Conservation (phyloP, 1,140 invertebrate genomes). For the Plectrocnemia conspersa region DNA sequence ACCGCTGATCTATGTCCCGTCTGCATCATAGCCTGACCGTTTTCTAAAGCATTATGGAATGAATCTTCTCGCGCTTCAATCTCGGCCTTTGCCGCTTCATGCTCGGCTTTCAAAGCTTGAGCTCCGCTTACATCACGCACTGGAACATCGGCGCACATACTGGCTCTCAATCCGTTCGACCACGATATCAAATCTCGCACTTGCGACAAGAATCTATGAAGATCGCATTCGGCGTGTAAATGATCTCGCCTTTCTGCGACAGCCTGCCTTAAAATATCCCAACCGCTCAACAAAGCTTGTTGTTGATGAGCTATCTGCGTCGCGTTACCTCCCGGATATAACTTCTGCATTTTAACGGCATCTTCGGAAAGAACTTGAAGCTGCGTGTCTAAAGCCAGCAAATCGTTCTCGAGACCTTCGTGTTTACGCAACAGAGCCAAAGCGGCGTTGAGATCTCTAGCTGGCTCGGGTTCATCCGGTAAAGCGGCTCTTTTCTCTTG, state of each 20-base stretch:
- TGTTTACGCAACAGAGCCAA: constrained; percentile 78
- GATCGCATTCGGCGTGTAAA: constrained; percentile 80
- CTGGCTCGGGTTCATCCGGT: constrained; percentile 34
- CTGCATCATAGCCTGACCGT: constrained; percentile 79
- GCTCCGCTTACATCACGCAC: constrained; percentile 83
- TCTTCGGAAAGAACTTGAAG: constrained; percentile 89
- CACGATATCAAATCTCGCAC: constrained; percentile 86
- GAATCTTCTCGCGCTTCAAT: constrained; percentile 89
- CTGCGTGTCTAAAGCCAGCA: constrained; percentile 90
- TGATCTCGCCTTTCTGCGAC: constrained; percentile 73
- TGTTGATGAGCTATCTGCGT: constrained; percentile 82
- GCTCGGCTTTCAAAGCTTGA: constrained; percentile 81
- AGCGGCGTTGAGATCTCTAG: constrained; percentile 81
- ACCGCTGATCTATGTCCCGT: constrained; percentile 75
- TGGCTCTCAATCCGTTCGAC: constrained; percentile 72
- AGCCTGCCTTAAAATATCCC: constrained; percentile 80
- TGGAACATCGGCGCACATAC: constrained; percentile 78
- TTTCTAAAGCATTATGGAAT: constrained; percentile 73
- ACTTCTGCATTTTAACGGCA: constrained; percentile 74
- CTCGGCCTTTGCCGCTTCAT: constrained; percentile 88
- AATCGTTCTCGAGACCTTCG: constrained; percentile 92
- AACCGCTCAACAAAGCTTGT: constrained; percentile 77
- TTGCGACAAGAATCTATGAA: constrained; percentile 80
- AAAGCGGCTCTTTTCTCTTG: constrained; percentile 39
- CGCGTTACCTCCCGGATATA: constrained; percentile 92